These are phyloP conservation scores for Crotalus tigris DNA, from an alignment of 2,113 vertebrate species.

Conservation along the genomic window DNA sequence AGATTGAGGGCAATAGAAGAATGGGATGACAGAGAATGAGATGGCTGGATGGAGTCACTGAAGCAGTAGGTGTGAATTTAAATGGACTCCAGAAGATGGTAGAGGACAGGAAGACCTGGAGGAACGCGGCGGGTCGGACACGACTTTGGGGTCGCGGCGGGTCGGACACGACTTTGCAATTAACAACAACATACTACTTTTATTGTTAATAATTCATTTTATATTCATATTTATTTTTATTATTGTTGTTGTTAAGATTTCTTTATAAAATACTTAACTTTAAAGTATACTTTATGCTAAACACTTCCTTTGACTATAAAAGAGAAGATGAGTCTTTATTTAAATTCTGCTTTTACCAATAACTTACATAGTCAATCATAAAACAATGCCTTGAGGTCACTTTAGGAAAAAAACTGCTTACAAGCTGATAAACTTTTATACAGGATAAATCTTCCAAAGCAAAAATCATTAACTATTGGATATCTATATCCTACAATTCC, in stretches of 20 bases:
- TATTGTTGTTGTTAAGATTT: neutral
- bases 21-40: no score
- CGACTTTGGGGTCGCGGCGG: no score
- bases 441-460: neutral
- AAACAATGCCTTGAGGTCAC: neutral
- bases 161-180: no score
- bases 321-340: neutral
- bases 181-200: neutral
- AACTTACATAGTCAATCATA: neutral
- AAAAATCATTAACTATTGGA: constrained; percentile 3
- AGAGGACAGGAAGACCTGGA: no score
- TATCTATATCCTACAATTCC: neutral
- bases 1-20: no score
- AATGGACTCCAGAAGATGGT: no score
- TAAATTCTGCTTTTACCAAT: neutral
- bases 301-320: neutral
- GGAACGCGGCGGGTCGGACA: no score
- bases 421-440: neutral
- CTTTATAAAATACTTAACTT: neutral
- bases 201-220: neutral
- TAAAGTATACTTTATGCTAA: neutral
- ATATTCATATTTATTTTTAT: neutral
- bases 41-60: no score
- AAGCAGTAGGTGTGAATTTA: no score
- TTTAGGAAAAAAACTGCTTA: constrained; percentile 1